Percentiles rank a stretch among this genome's conserved stretches.
These are phyloP conservation scores for Menidia menidia DNA, from an alignment of 2,797 vertebrate species.

Conservation along the genomic window DNA sequence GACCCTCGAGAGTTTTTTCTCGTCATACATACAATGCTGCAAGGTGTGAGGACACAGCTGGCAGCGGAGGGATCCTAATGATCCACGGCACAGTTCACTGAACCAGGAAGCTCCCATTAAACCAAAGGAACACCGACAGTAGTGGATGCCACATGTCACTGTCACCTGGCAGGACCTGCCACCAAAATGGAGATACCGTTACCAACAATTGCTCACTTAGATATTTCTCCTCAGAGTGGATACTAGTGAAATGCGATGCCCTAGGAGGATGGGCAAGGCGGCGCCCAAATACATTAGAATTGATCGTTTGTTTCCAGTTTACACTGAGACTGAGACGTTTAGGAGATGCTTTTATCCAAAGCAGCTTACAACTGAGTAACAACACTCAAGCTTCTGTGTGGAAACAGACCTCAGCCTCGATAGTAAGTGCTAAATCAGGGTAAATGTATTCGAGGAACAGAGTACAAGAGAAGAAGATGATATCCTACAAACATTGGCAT, in stretches of 20 bases:
- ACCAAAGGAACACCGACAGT: slow-evolving; percentile 35
- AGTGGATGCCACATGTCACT: slow-evolving; percentile 57
- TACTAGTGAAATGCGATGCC: not conserved
- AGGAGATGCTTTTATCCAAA: not conserved
- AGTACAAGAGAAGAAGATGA: too few species aligned
- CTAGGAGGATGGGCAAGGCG: not conserved
- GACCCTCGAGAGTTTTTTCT: slow-evolving; percentile 25
- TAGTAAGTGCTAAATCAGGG: too few species aligned
- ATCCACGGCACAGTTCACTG: slow-evolving; percentile 73
- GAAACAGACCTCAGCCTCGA: too few species aligned
- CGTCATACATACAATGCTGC: slow-evolving; percentile 39
- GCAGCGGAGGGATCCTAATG: slow-evolving; percentile 71
- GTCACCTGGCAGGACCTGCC: slow-evolving; percentile 48
- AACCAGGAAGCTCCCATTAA: slow-evolving; percentile 77
- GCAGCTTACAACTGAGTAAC: not conserved
- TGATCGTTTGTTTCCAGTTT: not conserved
- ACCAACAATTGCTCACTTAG: not conserved
- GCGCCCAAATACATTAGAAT: not conserved
- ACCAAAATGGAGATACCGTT: slow-evolving; percentile 8
- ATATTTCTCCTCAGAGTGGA: not conserved
- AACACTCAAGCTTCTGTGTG: too few species aligned
- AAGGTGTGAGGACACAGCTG: slow-evolving; percentile 68
- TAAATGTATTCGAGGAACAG: too few species aligned
- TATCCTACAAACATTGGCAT: too few species aligned
- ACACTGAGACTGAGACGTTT: not conserved